Evolutionary conservation across 2,888 invertebrate species (phyloP), one percentile per base, ranked within the genome.

Genomic region (Xanthia togata): DNA sequence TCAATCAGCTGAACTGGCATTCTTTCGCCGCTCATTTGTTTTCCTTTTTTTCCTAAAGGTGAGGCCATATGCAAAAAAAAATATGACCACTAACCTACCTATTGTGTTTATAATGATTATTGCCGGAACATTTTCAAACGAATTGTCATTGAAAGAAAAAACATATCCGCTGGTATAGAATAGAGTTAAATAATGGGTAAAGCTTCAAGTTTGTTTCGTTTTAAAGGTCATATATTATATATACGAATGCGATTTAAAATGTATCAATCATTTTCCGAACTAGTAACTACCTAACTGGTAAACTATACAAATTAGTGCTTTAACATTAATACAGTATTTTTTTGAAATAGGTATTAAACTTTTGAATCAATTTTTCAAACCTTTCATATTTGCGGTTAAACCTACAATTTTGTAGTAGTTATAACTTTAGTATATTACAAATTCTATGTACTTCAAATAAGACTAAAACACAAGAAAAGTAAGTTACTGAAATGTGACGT

Each of bases 91-190:
- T 11, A n/a, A 35, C 26, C 35, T 9, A 44, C 26, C 78, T 62
- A 79, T 86, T 84, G 82, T 88, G 70, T 76, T 62, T 78, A 47
- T 86, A 87, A 86, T 86, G 74, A 83, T 82, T 70, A 75, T 79
- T 76, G 70, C 74, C 74, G 86, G 44, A 76, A 83, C 79, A 73
- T 60, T 73, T 68, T 57, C 31, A 69, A 74, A 70, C 38, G 55
- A 67, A 67, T 81, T 81, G 86, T 87, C 88, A 84, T 77, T 74
- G 64, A 65, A 63, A 31, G 63, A 78, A 81, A 83, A 78, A 78
- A 69, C n/a, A 38, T 44, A 74, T 72, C 59, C 55, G 59, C 20
- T 69, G 14, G 4, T 23, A 68, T 57, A 65, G 47, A 71, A 81
- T 78, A 47, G 60, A 83, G 64, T 76, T 76, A 79, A 83, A 74